Percentiles rank a stretch among this genome's conserved stretches.
phyloP scores from a whole-genome alignment of 2,888 invertebrate species.

The Athripsodes cinereus region DNA sequence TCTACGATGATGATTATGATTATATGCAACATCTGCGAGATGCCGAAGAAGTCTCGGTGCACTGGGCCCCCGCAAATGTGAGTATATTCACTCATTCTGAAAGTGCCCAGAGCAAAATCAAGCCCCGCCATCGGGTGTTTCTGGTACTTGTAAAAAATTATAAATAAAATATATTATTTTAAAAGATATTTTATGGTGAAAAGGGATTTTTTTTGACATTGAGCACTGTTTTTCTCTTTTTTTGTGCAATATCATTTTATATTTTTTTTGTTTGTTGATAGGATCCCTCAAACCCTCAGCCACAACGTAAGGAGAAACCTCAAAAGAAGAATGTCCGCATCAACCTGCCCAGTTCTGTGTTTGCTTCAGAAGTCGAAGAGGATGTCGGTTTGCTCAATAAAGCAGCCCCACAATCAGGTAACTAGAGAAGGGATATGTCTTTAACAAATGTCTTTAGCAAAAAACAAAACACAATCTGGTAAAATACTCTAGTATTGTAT shows the following conservation, averaged over 20 bases:
- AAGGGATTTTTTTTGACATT: no score
- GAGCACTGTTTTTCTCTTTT: no score
- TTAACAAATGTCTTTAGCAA: no score
- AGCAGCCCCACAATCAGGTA: slow-evolving; percentile 66
- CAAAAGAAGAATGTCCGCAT: slow-evolving; percentile 28
- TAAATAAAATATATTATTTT: no score
- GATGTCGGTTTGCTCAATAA: slow-evolving; percentile 76
- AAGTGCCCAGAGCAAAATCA: no score
- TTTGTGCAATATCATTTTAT: no score
- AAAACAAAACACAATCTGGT: no score
- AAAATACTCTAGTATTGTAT: no score
- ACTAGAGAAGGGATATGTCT: no score
- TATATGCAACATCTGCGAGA: slow-evolving; percentile 87
- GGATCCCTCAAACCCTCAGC: slow-evolving; percentile 30
- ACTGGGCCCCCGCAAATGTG: slow-evolving; percentile 47
- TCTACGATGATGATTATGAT: slow-evolving; percentile 92
- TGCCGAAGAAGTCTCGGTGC: slow-evolving; percentile 47
- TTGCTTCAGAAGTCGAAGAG: slow-evolving; percentile 82
- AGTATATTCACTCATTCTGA: slow-evolving; percentile 27
- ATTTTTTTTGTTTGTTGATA: neutral
- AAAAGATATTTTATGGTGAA: no score
- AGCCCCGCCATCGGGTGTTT: no score
- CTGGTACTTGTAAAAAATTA: no score
- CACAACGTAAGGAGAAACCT: slow-evolving; percentile 10
- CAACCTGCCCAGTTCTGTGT: slow-evolving; percentile 77